Base-by-base conservation (phyloP, 1,140 invertebrate genomes). In the Tetramorium alpestre region DNA sequence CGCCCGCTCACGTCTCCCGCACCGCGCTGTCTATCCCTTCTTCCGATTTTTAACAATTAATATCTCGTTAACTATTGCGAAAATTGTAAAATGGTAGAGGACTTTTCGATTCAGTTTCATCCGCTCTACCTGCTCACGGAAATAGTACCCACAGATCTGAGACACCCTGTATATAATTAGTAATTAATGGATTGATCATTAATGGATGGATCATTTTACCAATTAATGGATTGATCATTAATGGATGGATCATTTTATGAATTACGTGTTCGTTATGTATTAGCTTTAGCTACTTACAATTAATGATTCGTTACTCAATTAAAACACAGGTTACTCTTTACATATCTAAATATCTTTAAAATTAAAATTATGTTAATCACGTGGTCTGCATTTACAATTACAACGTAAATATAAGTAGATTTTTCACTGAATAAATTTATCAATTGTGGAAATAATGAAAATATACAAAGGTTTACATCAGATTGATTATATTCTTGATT, bases 391-490 rank as follows among this genome's bases (percentile, higher is more conserved):
- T 38, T 38, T 25, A 33, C 3, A 28, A 33, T 78, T 78, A 62
- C 1, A 64, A 80, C 8, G n/a, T 13, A 38, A 47, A 56, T 16
- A 25, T 18, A 38, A 47, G 13, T 65, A 22, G 16, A 25, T 22
- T 65, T 69, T 54, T 69, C 2, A 7, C 2, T 67, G 10, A 28
- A 67, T 33, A 6, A 25, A 25, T 54, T 54, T 38, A 4, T 51
- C 6, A 54, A 51, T 33, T 75, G 38, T 0, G 25, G 2, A 25
- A 69, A 8, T 18, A 56, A 81, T 47, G 64, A 56, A 81, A 81
- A 69, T 70, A 70, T 28, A 28, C 5, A 3, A 56, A 81, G 8
- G 5, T 69, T 67, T 80, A 44, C 44, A n/a, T 78, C 60, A 78
- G 44, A 49, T 80, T 6, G 28, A 65, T 78, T 64, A 77, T 62